phyloP scores from a whole-genome alignment of 1,140 invertebrate genomes.

The Zaprionus vittiger region DNA sequence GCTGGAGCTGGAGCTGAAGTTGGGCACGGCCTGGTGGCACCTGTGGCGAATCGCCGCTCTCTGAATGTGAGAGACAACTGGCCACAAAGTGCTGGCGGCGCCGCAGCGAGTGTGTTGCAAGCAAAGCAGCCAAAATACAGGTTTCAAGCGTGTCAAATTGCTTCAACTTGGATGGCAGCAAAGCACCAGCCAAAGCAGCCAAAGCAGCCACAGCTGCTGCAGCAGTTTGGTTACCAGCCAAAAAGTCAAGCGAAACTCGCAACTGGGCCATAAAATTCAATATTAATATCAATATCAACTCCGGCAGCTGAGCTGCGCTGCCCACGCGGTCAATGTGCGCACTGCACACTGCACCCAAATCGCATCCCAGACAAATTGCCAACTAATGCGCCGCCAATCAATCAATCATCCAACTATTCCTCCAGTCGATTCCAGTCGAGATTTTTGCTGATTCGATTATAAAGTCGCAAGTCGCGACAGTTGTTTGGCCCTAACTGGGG shows the following conservation, averaged over 20 bases:
- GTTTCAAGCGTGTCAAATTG: conserved; percentile 74
- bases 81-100: conserved; percentile 34
- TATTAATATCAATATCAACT: conserved; percentile 51
- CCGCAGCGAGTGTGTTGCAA: conserved; percentile 64
- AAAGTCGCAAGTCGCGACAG: conserved; percentile 30
- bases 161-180: conserved; percentile 42
- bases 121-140: conserved; percentile 52
- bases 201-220: conserved; percentile 6
- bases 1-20: background rate
- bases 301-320: background rate
- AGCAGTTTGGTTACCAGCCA: conserved; percentile 17
- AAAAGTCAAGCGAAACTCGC: conserved; percentile 23
- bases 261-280: conserved; percentile 44
- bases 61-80: conserved; percentile 25
- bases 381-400: conserved; percentile 45
- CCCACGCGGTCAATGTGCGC: conserved; percentile 30
- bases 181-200: background rate
- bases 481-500: conserved; percentile 35
- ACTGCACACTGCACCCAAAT: conserved; percentile 47
- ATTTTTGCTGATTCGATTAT: conserved; percentile 53
- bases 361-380: conserved; percentile 47
- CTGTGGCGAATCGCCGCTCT: conserved; percentile 45
- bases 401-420: conserved; percentile 57
- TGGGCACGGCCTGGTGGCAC: conserved; percentile 36
- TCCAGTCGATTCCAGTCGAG: background rate